A percentile compares a stretch with the other conserved stretches of the same genome.
Conservation (phyloP, 2,113 vertebrate genomes). For the Cheirogaleus medius region DNA sequence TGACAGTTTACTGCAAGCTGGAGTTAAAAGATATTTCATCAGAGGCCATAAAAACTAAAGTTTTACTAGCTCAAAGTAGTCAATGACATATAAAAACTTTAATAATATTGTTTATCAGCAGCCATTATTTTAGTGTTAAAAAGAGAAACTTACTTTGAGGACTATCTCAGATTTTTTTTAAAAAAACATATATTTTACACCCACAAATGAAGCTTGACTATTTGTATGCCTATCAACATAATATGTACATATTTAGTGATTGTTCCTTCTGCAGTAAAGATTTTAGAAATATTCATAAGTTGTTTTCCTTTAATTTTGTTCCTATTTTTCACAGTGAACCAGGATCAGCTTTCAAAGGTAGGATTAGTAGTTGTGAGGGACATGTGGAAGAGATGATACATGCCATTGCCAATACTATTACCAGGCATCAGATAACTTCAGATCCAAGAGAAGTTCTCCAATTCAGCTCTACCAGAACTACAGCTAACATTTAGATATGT, state of each 20-base stretch:
- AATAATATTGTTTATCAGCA: neutral
- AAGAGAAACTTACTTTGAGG: neutral
- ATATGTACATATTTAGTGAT: neutral
- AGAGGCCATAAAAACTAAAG: conserved; percentile 19
- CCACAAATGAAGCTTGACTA: neutral
- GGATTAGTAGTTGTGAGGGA: neutral
- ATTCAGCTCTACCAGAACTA: neutral
- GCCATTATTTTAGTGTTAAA: neutral
- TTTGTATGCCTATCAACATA: neutral
- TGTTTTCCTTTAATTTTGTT: neutral
- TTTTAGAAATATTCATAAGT: neutral
- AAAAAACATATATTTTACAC: neutral
- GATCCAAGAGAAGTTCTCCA: neutral
- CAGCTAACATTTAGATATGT: neutral
- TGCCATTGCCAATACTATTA: neutral
- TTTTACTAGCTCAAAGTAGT: neutral
- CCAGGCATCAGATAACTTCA: neutral
- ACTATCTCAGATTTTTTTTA: neutral
- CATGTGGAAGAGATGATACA: neutral
- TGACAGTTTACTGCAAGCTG: neutral
- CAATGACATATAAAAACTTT: neutral
- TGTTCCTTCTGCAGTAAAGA: neutral
- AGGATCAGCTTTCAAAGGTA: neutral
- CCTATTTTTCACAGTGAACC: neutral
- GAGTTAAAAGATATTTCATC: neutral